Evolutionary conservation across 2,113 vertebrate species (phyloP).

Genomic region (Coracopsis vasa): DNA sequence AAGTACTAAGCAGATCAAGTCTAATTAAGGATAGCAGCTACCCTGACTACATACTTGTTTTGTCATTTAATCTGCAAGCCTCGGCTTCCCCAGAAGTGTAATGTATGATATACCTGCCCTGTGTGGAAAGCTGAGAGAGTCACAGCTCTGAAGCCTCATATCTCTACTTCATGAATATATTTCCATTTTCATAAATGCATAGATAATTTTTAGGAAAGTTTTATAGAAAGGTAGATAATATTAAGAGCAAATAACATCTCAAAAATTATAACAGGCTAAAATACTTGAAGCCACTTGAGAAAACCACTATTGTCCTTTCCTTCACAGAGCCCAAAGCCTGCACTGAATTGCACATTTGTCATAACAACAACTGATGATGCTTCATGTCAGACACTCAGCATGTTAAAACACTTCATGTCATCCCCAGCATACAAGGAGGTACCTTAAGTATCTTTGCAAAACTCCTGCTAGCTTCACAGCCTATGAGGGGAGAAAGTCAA

Average conservation of each 20-base stretch:
- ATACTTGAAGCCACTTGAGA: not conserved
- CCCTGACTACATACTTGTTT: not conserved
- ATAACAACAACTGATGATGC: not conserved
- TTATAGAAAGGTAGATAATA: not conserved
- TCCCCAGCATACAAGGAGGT: not conserved
- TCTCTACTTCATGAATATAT: not conserved
- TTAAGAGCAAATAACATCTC: slow-evolving; percentile 20
- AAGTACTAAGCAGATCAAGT: slow-evolving; percentile 7
- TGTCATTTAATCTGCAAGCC: not conserved
- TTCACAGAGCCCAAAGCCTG: not conserved
- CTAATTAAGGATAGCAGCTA: slow-evolving; percentile 49
- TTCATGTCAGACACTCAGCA: not conserved
- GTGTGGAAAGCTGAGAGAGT: not conserved
- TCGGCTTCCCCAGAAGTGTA: not conserved
- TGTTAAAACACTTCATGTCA: not conserved
- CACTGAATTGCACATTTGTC: not conserved
- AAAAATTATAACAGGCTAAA: not conserved
- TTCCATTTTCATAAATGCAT: not conserved
- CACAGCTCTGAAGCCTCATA: not conserved
- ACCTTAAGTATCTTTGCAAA: not conserved
- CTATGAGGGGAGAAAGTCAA: not conserved
- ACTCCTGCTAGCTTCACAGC: not conserved
- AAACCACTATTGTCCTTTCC: not conserved
- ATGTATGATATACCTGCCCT: not conserved
- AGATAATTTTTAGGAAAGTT: not conserved